Percentiles rank a stretch among this genome's conserved stretches.
Evolutionary conservation across 2,797 vertebrate species (phyloP).

Genomic region (Paramormyrops hopkinsi): DNA sequence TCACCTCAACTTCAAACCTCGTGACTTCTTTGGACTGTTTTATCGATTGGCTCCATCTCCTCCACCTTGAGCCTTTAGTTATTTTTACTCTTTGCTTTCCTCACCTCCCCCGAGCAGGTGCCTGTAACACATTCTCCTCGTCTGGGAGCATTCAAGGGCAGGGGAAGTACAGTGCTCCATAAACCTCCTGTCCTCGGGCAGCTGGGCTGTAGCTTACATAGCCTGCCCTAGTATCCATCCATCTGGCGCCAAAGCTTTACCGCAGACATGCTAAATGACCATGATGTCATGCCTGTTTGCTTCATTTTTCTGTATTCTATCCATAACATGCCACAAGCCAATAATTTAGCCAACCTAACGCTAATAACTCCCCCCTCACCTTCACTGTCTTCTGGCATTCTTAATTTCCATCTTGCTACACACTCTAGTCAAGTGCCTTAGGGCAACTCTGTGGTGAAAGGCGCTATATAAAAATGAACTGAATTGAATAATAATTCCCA

Average conservation of each 20-base stretch:
- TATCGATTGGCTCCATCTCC: not conserved
- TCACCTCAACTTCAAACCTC: not conserved
- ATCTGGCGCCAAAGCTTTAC: not conserved
- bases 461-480: not conserved
- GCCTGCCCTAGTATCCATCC: not conserved
- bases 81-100: not conserved
- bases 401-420: not conserved
- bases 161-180: not conserved
- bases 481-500: not conserved
- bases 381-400: not conserved
- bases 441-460: not conserved
- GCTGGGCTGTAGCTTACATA: not conserved
- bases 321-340: not conserved
- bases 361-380: not conserved
- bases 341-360: not conserved
- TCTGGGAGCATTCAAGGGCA: not conserved
- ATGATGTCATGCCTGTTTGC: not conserved
- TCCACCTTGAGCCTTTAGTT: not conserved
- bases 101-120: not conserved
- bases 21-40: not conserved
- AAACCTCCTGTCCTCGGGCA: not conserved
- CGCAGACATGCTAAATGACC: not conserved
- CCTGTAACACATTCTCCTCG: not conserved
- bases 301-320: not conserved
- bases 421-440: not conserved